Conservation (phyloP, 2,113 vertebrate species). For the Protomyctophum bolini region DNA sequence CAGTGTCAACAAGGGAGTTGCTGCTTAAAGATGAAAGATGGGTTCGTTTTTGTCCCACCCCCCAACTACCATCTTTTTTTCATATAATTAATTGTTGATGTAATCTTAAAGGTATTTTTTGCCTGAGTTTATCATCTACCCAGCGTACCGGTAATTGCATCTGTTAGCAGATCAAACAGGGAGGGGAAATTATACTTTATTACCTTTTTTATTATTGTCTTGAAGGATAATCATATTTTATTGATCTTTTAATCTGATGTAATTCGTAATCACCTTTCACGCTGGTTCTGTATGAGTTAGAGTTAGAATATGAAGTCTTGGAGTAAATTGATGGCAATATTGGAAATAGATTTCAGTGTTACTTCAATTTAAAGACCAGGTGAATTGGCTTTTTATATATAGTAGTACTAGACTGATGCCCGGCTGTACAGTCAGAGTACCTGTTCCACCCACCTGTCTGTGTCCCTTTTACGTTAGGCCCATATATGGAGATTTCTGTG, state of each 20-base stretch:
- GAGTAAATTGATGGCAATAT: background rate
- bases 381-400: no score
- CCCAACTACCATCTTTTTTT: constrained; percentile 26
- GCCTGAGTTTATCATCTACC: constrained; percentile 21
- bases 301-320: background rate
- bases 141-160: background rate
- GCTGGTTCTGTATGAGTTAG: constrained; percentile 7
- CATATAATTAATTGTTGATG: constrained; percentile 57
- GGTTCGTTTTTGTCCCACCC: constrained; percentile 14
- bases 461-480: no score
- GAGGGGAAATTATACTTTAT: constrained; percentile 20
- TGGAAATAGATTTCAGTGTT: background rate
- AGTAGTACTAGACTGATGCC: no score
- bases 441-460: no score
- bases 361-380: no score
- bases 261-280: constrained; percentile 19
- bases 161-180: constrained; percentile 28
- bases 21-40: constrained; percentile 65
- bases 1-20: constrained; percentile 47
- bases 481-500: no score
- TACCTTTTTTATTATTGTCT: background rate
- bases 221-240: constrained; percentile 24
- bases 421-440: no score
- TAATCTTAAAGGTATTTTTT: constrained; percentile 39
- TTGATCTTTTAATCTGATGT: constrained; percentile 29